Conservation (phyloP, 1,140 invertebrate genomes). For the Aradophagus sp. region DNA sequence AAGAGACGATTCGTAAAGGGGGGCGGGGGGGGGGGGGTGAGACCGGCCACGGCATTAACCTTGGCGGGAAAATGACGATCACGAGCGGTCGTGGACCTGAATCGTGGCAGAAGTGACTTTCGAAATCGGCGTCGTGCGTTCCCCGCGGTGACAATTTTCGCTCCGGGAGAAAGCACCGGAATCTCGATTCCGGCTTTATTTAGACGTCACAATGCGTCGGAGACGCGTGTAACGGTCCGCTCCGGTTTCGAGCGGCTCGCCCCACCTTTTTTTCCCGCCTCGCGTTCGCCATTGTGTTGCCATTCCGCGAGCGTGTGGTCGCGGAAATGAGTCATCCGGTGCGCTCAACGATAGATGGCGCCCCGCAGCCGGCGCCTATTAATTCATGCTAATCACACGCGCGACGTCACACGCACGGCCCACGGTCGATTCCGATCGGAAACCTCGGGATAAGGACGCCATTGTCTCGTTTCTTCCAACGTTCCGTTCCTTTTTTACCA, state of each 20-base stretch:
- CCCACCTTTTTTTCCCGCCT: background rate
- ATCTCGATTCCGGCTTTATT: conserved; percentile 37
- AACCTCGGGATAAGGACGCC: no score
- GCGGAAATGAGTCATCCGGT: conserved; percentile 34
- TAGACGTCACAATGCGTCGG: conserved; percentile 18
- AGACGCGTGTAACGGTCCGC: conserved; percentile 27
- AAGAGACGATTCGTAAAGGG: no score
- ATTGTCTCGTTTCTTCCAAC: no score
- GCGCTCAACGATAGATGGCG: conserved; percentile 19
- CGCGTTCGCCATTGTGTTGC: conserved; percentile 12
- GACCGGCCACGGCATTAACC: conserved; percentile 20
- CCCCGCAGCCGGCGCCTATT: conserved; percentile 20
- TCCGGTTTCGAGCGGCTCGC: conserved; percentile 12
- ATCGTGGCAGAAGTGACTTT: conserved; percentile 31
- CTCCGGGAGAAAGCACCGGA: conserved; percentile 29
- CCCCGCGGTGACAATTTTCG: conserved; percentile 37
- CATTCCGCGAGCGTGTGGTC: conserved; percentile 30
- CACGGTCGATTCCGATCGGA: no score
- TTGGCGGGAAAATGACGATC: conserved; percentile 35
- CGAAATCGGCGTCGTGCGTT: conserved; percentile 29
- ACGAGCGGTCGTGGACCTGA: conserved; percentile 13
- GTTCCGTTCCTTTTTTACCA: no score
- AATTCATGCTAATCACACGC: conserved; percentile 8
- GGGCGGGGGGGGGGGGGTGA: no score
- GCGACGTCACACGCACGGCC: conserved; percentile 3